Conservation (phyloP, 2,888 invertebrate genomes). For the Charanyca ferruginea region DNA sequence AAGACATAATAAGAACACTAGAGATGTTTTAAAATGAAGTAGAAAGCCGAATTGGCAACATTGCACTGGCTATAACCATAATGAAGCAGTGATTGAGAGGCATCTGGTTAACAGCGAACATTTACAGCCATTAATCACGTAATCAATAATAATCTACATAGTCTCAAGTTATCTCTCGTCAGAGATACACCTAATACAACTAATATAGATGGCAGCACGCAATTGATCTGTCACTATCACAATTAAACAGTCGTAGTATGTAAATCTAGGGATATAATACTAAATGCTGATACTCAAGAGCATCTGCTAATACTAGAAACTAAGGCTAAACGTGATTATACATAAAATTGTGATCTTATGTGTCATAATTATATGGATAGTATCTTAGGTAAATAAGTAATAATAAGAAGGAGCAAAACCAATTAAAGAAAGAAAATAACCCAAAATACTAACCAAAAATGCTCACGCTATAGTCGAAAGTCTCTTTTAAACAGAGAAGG, state of each 20-base stretch:
- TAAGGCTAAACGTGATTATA: constrained; percentile 13
- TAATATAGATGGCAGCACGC: constrained; percentile 35
- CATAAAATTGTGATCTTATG: constrained; percentile 17
- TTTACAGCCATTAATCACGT: constrained; percentile 14
- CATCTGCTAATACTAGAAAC: constrained; percentile 10
- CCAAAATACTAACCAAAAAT: neutral
- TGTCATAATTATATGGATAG: neutral
- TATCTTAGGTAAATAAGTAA: no score
- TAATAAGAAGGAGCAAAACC: no score
- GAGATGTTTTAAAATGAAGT: neutral
- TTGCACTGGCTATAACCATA: neutral
- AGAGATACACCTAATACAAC: constrained; percentile 29
- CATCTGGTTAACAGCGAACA: constrained; percentile 2
- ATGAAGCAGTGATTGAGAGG: constrained; percentile 8
- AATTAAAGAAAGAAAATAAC: no score
- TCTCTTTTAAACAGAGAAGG: neutral
- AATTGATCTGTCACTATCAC: constrained; percentile 48
- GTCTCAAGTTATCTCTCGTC: constrained; percentile 22
- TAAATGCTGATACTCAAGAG: constrained; percentile 6
- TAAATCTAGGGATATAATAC: constrained; percentile 18
- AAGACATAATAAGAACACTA: neutral
- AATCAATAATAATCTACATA: constrained; percentile 43
- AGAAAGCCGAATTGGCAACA: neutral
- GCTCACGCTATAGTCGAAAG: neutral
- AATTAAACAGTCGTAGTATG: constrained; percentile 55